Base-by-base conservation (phyloP, 1,140 invertebrate species). In the Diachasma alloeum region DNA sequence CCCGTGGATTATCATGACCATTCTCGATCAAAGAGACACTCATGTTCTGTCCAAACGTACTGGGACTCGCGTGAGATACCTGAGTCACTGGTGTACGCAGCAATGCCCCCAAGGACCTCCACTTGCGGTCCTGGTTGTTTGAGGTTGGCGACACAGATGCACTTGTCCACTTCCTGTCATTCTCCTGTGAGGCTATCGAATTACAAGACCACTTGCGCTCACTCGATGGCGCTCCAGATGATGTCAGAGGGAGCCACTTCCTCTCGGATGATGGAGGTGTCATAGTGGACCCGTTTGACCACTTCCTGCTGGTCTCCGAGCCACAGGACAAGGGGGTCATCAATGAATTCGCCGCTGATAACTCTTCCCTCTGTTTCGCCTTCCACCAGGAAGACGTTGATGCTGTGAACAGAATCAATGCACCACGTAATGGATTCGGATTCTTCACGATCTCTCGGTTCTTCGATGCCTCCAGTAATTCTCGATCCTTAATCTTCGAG, bases 51-150 rank as follows among this genome's bases (percentile, higher is more conserved):
- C 83, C 83, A 53, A 87, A 74, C 2, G 85, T 83, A 1, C 85
- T 83, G 11, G 85, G 85, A 44, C 75, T 81, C 42, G 81, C 37
- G 53, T 17, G 74, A 36, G 26, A 67, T 59, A 42, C 6, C 0
- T 31, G 70, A 36, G 48, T 63, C 2, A 81, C 82, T 0, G 88
- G 88, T 9, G 88, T 86, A 11, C 88, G 82, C 1, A 91, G 81
- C n/a, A 91, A 80, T 4, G 90, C 90, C 0, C 91, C 91, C 1
- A 91, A 82, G 11, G 90, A 91, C 4, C 90, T 82, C 91, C 91
- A 91, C 72, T 88, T 87, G 17, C 90, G 81, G 74, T 90, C 87
- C 39, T 88, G 86, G 0, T 81, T 79, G 24, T 81, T 81, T 24
- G 85, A 81, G 22, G 78, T 81, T 6, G 84, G 85, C 17, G 83